phyloP scores from a whole-genome alignment of 2,888 invertebrate genomes.

The Mimas tiliae region DNA sequence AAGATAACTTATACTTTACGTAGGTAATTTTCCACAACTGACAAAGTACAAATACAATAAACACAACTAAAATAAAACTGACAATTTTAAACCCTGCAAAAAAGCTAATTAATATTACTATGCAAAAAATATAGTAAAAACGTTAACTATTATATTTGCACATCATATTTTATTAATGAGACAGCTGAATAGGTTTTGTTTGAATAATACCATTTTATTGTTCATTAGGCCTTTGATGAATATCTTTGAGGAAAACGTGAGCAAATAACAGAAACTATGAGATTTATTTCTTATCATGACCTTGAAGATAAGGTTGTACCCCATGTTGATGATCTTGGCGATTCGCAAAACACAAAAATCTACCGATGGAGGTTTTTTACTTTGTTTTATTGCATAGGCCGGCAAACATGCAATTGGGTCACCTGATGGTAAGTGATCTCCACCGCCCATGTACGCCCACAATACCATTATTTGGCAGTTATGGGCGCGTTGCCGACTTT shows the following conservation, averaged over 20 bases:
- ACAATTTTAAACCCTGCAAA: too few relatives aligned
- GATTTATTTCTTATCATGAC: neutral
- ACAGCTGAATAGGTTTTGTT: neutral
- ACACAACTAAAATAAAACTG: neutral
- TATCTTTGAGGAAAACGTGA: constrained; percentile 8
- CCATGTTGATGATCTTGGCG: too few relatives aligned
- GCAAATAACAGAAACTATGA: neutral
- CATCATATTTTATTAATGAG: neutral
- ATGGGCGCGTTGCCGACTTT: too few relatives aligned
- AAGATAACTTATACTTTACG: too few relatives aligned
- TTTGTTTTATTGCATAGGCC: too few relatives aligned
- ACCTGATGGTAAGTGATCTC: too few relatives aligned
- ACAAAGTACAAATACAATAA: neutral
- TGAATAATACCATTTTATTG: neutral
- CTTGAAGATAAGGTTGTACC: neutral
- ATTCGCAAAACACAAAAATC: too few relatives aligned
- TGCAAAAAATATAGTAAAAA: neutral
- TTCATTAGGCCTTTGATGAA: neutral
- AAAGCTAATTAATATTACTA: too few relatives aligned
- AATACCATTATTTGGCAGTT: too few relatives aligned
- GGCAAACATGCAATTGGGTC: too few relatives aligned
- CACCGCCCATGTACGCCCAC: too few relatives aligned
- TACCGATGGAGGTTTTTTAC: too few relatives aligned
- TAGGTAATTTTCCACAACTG: neutral
- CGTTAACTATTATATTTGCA: neutral